Evolutionary conservation across 2,113 vertebrate species (phyloP), one percentile per base, ranked within the genome.

Genomic region (Limnothrissa miodon): DNA sequence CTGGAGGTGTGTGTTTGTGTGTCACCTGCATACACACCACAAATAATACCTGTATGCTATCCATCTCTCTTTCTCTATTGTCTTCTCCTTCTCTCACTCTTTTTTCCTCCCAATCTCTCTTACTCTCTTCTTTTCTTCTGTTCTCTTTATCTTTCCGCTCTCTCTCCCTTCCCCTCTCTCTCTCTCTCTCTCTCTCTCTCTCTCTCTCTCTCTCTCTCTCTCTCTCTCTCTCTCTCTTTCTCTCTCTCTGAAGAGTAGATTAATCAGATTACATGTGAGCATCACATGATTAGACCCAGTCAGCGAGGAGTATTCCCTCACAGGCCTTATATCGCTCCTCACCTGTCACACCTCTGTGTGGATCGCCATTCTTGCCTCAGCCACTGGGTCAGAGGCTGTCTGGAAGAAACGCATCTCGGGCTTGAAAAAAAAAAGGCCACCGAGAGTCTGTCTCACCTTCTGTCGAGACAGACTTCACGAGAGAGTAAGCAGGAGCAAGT

Each of bases 201-300:
- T 6, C 5, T 23, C 19, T 1, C 39, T 19, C 78, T 46, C n/a
- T 44, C 39, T 25, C 7, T 79, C 11, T 85, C 39, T 86, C 21
- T 86, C 78, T 87, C 81, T 88, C 46, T 84, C 85, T n/a, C 46
- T 17, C 23, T 5, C 4, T 44, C 6, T 81, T 25, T n/a, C 53
- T 44, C 87, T 36, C 83, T 82, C 84, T 81, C 78, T 85, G 83
- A 44, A 80, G 90, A 90, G 83, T 70, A 70, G 10, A 82, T 23
- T 74, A 74, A 74, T 74, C 66, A 74, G 66, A 74, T 74, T 74
- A 74, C 11, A 74, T 33, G 29, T 74, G 66, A 39, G 11, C 33
- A 74, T 74, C 66, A 74, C 66, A 74, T 74, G 66, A 33, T 36
- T 10, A 74, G 66, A 29, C 66, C 15, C 17, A 74, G 66, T 33